phyloP scores from a whole-genome alignment of 2,113 vertebrate species.

The Heterotilapia buettikoferi region DNA sequence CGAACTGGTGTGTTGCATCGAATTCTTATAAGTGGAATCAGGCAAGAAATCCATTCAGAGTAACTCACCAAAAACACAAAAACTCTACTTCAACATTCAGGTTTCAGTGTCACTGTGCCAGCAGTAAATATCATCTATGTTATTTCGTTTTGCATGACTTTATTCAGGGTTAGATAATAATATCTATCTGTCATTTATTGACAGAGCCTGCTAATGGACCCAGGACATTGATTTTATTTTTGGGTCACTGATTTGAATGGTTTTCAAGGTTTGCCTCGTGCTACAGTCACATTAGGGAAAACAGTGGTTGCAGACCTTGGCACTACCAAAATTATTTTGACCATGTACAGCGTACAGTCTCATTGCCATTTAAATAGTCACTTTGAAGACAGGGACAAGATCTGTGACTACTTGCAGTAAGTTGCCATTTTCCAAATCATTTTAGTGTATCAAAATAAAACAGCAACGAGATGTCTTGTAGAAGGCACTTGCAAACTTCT shows the following conservation, averaged over 20 bases:
- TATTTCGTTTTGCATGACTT: background rate
- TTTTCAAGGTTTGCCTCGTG: background rate
- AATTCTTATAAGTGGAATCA: background rate
- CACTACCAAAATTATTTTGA: background rate
- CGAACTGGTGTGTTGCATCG: background rate
- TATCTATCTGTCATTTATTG: background rate
- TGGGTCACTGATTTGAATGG: background rate
- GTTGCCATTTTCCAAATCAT: background rate
- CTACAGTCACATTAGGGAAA: background rate
- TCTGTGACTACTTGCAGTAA: background rate
- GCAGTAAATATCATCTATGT: background rate
- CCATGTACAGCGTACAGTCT: background rate
- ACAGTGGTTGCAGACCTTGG: background rate
- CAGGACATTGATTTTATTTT: background rate
- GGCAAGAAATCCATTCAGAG: background rate
- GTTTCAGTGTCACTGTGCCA: background rate
- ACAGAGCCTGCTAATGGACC: background rate
- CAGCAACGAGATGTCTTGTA: background rate
- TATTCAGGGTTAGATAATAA: background rate
- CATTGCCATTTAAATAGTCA: background rate
- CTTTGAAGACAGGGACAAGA: background rate
- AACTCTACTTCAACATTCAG: background rate
- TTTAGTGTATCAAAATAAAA: background rate
- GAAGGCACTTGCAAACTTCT: background rate
- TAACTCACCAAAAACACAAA: background rate